Evolutionary conservation across 2,113 vertebrate species (phyloP).

Genomic region (Pholis gunnellus): DNA sequence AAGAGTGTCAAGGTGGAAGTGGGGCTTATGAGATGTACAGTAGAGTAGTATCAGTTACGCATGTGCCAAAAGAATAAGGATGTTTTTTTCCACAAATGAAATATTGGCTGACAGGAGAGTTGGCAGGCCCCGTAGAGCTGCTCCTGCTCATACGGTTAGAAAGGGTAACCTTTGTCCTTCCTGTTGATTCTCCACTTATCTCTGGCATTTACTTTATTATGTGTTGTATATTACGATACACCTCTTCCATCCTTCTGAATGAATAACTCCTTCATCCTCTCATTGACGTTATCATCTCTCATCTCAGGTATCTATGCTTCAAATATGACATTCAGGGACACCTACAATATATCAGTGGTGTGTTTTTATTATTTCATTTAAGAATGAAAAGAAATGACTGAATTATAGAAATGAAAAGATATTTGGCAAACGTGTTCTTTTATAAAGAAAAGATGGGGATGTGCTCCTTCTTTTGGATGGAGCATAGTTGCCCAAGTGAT

Average conservation of each 20-base stretch:
- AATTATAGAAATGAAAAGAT: not conserved
- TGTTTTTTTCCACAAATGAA: constrained; percentile 2
- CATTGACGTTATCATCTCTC: not conserved
- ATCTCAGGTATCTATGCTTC: not conserved
- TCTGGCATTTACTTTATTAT: not conserved
- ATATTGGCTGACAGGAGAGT: not conserved
- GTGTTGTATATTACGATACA: not conserved
- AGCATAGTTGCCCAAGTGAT: constrained; percentile 8
- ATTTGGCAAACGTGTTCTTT: not conserved
- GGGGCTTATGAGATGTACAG: not conserved
- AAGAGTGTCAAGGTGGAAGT: not conserved
- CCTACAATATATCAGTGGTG: not conserved
- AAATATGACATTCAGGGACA: not conserved
- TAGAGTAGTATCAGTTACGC: not conserved
- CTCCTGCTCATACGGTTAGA: not conserved
- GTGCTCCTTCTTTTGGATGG: not conserved
- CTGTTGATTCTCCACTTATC: not conserved
- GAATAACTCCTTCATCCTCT: not conserved
- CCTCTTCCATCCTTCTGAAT: not conserved
- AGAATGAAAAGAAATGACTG: not conserved
- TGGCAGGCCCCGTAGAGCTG: not conserved
- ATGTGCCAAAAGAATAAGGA: not conserved
- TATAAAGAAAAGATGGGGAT: not conserved
- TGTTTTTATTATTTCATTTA: not conserved
- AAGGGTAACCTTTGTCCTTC: not conserved